These are phyloP conservation scores for Caenorhabditis angaria DNA, from an alignment of 2,888 invertebrate genomes.

Conservation along the genomic window DNA sequence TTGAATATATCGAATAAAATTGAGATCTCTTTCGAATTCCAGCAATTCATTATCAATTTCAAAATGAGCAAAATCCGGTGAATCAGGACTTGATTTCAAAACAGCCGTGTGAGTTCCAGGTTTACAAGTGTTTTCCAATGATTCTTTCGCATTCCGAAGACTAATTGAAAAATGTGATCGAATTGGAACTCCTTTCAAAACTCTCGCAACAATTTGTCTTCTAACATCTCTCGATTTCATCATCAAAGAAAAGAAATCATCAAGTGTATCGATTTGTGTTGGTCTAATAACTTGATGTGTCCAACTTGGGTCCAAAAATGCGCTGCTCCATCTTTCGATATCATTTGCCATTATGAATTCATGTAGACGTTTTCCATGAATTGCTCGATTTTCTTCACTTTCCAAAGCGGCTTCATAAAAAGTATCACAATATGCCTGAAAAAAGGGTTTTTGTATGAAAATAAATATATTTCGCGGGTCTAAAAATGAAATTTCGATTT, in stretches of 20 bases:
- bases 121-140: slow-evolving; percentile 59
- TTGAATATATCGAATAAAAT: slow-evolving; percentile 69
- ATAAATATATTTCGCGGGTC: neutral
- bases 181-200: slow-evolving; percentile 71
- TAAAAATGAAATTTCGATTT: neutral
- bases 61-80: slow-evolving; percentile 53
- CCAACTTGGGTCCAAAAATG: slow-evolving; percentile 69
- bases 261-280: slow-evolving; percentile 58
- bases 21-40: slow-evolving; percentile 69
- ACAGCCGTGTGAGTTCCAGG: slow-evolving; percentile 50
- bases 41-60: slow-evolving; percentile 67
- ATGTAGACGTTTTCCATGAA: slow-evolving; percentile 62
- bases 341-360: slow-evolving; percentile 72
- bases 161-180: slow-evolving; percentile 68
- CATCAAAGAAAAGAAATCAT: slow-evolving; percentile 72
- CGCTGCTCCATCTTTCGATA: slow-evolving; percentile 60
- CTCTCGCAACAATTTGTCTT: slow-evolving; percentile 70
- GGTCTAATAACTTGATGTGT: slow-evolving; percentile 69
- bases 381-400: slow-evolving; percentile 53
- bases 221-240: slow-evolving; percentile 69
- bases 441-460: neutral
- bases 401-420: slow-evolving; percentile 66
- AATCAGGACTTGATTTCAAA: slow-evolving; percentile 40
- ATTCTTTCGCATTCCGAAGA: slow-evolving; percentile 69
- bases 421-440: slow-evolving; percentile 45